These are phyloP conservation scores for Ceratosolen solmsi DNA, from an alignment of 1,140 invertebrate species.

Conservation along the genomic window DNA sequence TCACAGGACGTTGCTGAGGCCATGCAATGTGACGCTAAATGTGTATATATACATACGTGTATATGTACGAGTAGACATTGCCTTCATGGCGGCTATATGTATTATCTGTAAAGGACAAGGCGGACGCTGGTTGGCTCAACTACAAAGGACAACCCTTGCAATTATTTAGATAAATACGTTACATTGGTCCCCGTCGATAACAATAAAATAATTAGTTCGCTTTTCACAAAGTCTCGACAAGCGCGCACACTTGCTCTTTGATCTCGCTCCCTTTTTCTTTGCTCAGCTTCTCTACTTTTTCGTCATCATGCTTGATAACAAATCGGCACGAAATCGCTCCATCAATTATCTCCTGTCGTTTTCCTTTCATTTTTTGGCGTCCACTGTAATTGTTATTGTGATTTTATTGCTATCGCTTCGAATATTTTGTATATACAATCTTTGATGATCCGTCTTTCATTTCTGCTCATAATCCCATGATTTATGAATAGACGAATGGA, in stretches of 20 bases:
- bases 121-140: too few species aligned
- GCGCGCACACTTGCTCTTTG: conserved; percentile 29
- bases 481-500: background rate
- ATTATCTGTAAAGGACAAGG: conserved; percentile 8
- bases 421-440: background rate
- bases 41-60: conserved; percentile 30
- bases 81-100: background rate
- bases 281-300: background rate
- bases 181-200: background rate
- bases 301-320: background rate
- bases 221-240: background rate
- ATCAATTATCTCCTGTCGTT: conserved; percentile 9
- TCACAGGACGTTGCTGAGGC: conserved; percentile 42
- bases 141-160: conserved; percentile 33
- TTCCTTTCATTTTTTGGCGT: background rate
- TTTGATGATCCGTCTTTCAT: conserved; percentile 1
- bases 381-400: background rate
- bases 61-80: background rate
- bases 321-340: conserved; percentile 8
- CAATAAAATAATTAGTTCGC: conserved; percentile 31
- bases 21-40: conserved; percentile 57
- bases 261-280: conserved; percentile 37
- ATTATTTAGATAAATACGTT: conserved; percentile 51
- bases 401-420: conserved; percentile 1
- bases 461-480: background rate